Base-by-base conservation (phyloP, 2,797 vertebrate genomes). In the Hyperoplus lanceolatus region DNA sequence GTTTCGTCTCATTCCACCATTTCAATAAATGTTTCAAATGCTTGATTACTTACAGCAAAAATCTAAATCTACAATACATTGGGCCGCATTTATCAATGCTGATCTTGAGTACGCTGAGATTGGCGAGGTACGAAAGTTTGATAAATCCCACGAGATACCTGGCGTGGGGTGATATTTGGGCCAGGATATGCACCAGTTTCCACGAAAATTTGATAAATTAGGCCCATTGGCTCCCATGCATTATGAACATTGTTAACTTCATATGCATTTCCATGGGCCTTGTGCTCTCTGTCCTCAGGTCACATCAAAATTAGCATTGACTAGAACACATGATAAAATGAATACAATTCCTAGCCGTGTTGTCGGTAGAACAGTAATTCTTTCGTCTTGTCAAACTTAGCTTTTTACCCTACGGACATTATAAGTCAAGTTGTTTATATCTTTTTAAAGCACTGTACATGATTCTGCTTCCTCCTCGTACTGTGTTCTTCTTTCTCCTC, bases 281-380 rank as follows among this genome's bases (percentile, higher is more conserved):
- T 65, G 51, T 75, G 76, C 72, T 51, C 38, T 62, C 29, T 18
- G 53, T 61, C 46, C 14, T 66, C 16, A 78, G 62, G 77, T 75
- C n/a, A 41, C 0, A 13, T 38, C 21, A 53, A 70, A 83, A 75
- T 57, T 54, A 56, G 42, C 36, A 48, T 4, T 43, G 4, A 1
- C 43, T 42, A 11, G 4, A 55, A 53, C 38, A 41, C 4, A 21
- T 8, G 16, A 38, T 6, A 10, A 59, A 41, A 15, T 45, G 0
- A 12, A 29, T 64, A 15, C 3, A 16, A 46, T 16, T 56, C 38
- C 43, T n/a, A 57, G 64, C 42, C 1, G 11, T 21, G 18, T 45
- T 48, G 5, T 54, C 4, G 71, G 12, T n/a, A 6, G 12, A 45
- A 15, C 36, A 43, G 11, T 3, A n/a, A 49, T 38, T 73, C 5